A percentile compares a stretch with the other conserved stretches of the same genome.
phyloP scores from a whole-genome alignment of 2,113 vertebrate species.

The Rhinopithecus roxellana region DNA sequence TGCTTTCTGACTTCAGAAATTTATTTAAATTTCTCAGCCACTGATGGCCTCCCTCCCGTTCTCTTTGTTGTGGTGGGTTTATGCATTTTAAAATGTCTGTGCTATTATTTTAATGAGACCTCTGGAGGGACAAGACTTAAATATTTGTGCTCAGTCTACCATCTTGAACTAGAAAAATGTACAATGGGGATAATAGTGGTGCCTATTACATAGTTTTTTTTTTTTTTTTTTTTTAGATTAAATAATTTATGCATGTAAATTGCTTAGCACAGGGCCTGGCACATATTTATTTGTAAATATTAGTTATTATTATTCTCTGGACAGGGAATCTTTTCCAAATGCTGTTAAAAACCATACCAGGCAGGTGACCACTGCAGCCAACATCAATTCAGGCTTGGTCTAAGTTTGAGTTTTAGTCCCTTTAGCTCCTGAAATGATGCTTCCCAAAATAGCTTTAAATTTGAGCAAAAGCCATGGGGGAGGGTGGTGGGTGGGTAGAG shows the following conservation, averaged over 20 bases:
- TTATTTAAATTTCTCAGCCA: slow-evolving; percentile 58
- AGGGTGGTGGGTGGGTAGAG: background rate
- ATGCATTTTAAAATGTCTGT: slow-evolving; percentile 56
- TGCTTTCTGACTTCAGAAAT: slow-evolving; percentile 59
- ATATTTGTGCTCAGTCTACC: slow-evolving; percentile 57
- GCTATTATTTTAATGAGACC: slow-evolving; percentile 64
- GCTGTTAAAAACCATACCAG: background rate
- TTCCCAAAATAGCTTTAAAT: slow-evolving; percentile 4
- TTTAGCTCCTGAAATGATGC: slow-evolving; percentile 17
- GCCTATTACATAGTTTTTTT: background rate
- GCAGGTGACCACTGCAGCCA: background rate
- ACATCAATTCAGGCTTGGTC: background rate
- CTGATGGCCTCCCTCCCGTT: slow-evolving; percentile 6
- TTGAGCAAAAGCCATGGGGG: background rate
- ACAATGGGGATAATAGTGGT: background rate
- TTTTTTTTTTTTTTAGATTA: slow-evolving; percentile 25
- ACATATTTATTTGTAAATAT: slow-evolving; percentile 28
- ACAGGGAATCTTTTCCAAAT: background rate
- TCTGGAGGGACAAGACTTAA: slow-evolving; percentile 58
- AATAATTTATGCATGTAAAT: slow-evolving; percentile 17
- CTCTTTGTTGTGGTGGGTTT: slow-evolving; percentile 49
- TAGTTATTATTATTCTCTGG: background rate
- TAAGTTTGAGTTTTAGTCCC: background rate
- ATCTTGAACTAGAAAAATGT: slow-evolving; percentile 53
- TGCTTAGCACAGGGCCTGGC: background rate